These are phyloP conservation scores for Diachasma alloeum DNA, from an alignment of 1,140 invertebrate species.

Conservation along the genomic window DNA sequence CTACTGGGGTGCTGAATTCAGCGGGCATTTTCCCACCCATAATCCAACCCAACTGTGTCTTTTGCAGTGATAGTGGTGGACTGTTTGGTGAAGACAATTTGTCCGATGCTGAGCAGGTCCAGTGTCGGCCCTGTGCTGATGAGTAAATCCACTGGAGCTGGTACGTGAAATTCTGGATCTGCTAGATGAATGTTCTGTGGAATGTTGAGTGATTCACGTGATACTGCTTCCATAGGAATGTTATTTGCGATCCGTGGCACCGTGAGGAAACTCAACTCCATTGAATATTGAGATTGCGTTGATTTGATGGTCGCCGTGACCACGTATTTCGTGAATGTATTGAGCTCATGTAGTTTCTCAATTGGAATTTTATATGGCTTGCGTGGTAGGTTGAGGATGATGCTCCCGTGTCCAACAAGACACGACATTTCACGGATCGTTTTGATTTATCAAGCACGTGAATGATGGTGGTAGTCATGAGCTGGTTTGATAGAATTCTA, in stretches of 20 bases:
- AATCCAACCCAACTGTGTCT: constrained; percentile 34
- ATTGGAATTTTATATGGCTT: constrained; percentile 18
- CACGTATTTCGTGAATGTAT: neutral
- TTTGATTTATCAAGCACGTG: constrained; percentile 3
- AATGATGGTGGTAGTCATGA: constrained; percentile 10
- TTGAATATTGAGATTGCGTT: neutral
- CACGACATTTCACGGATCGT: constrained; percentile 14
- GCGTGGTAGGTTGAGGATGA: neutral
- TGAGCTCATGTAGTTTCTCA: constrained; percentile 16
- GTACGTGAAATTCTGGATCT: constrained; percentile 36
- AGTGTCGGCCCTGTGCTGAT: constrained; percentile 30
- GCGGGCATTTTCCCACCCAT: constrained; percentile 5
- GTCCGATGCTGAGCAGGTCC: constrained; percentile 25
- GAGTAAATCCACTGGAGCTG: constrained; percentile 35
- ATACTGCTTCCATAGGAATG: neutral
- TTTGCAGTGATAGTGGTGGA: constrained; percentile 32
- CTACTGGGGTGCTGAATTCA: neutral
- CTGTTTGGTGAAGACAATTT: neutral
- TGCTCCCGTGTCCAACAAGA: constrained; percentile 24
- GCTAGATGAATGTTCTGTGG: constrained; percentile 17
- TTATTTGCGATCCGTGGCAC: constrained; percentile 6
- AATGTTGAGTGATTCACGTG: neutral
- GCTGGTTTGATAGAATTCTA: neutral
- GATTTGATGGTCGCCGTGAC: constrained; percentile 5
- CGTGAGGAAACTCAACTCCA: neutral